Base-by-base conservation (phyloP, 2,888 invertebrate species). In the Drosophila conformis region DNA sequence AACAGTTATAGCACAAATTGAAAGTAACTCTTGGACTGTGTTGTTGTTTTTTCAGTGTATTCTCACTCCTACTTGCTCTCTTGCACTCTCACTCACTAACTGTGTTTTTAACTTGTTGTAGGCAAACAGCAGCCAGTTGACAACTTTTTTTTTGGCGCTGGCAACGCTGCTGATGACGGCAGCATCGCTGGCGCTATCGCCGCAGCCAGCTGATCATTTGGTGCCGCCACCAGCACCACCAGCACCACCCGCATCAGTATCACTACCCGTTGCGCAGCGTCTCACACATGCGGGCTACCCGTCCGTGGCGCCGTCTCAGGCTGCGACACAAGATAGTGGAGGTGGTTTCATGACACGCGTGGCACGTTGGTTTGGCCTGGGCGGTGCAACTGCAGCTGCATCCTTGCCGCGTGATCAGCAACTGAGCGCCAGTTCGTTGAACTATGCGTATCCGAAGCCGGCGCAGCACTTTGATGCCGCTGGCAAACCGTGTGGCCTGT, bases 401-500 rank as follows among this genome's bases (percentile, higher is more conserved):
- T 29, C 51, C 4, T 15, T 66, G n/a, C 61, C 82, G 6, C 83
- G 84, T 15, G 90, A 92, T 33, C 92, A 91, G 57, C 91, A 92
- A 64, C 53, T 85, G 21, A 73, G 78, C 6, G 61, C 75, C 59
- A 73, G 61, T 27, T 62, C 82, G 0, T 36, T 81, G 57, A 85
- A 78, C 38, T 91, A 91, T 54, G 84, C 80, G 4, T 91, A 91
- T 59, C 84, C 87, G 0, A 85, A 90, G 63, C 90, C 91, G 0
- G 38, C 29, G 11, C 83, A 89, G 18, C 70, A 73, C 13, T 87
- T 87, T 58, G 83, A 84, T 62, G 83, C 86, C 2, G 68, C 69
- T 4, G 93, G 93, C 53, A 94, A 94, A 75, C 94, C 95, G 75
- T 97, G 97, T 89, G 96, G 96, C 89, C 95, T 96, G 63, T 97